Evolutionary conservation across 2,113 vertebrate species (phyloP).

Genomic region (Xenus cinereus): DNA sequence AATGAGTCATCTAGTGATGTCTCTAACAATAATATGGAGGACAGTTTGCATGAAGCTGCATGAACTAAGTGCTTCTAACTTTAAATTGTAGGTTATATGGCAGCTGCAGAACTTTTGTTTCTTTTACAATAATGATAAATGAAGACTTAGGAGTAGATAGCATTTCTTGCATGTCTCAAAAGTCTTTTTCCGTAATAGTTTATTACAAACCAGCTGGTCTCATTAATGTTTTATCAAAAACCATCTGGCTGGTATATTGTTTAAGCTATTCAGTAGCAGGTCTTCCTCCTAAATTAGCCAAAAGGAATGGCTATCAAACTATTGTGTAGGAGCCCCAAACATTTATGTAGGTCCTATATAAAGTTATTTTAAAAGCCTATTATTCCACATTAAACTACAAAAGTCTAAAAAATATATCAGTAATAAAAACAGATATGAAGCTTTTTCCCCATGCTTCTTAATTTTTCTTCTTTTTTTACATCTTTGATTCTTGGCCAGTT

Average conservation of each 20-base stretch:
- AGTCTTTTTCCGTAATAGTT: slow-evolving; percentile 14
- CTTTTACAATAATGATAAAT: neutral
- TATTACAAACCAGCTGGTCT: slow-evolving; percentile 63
- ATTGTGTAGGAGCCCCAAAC: neutral
- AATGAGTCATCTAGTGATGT: neutral
- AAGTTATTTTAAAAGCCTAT: neutral
- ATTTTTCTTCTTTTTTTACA: neutral
- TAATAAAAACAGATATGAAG: neutral
- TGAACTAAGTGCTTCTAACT: neutral
- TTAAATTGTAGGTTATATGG: neutral
- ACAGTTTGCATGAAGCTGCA: neutral
- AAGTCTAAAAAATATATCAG: neutral
- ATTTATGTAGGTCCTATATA: neutral
- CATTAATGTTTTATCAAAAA: slow-evolving; percentile 71
- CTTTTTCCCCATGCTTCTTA: neutral
- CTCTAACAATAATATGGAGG: neutral
- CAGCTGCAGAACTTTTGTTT: neutral
- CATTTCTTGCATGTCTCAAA: neutral
- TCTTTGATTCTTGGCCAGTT: neutral
- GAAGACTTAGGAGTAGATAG: neutral
- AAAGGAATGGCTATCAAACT: neutral
- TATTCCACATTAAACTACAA: neutral
- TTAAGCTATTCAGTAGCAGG: neutral
- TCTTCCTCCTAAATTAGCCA: neutral
- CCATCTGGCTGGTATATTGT: slow-evolving; percentile 62